Percentiles rank a stretch among this genome's conserved stretches.
Evolutionary conservation across 2,797 vertebrate species (phyloP).

Genomic region (Scolopax rusticola): DNA sequence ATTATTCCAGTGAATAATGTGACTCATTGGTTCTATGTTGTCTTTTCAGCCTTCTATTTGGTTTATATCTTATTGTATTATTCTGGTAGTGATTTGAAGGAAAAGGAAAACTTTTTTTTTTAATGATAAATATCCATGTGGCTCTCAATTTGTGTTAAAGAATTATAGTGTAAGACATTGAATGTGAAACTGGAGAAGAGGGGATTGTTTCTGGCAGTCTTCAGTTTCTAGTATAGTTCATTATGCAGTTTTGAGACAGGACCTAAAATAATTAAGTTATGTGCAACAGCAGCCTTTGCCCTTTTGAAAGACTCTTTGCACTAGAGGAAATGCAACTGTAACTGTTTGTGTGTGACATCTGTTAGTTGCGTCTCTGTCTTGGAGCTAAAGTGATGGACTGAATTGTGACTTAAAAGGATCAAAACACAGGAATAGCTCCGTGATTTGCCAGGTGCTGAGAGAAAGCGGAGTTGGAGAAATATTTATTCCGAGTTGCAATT

Average conservation of each 20-base stretch:
- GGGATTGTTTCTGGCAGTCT: neutral
- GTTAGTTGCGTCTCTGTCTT: neutral
- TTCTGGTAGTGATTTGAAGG: neutral
- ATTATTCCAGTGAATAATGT: neutral
- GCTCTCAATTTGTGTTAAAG: neutral
- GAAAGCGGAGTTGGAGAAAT: neutral
- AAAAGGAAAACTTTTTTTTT: neutral
- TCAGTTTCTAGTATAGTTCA: neutral
- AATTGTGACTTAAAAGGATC: neutral
- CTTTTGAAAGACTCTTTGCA: neutral
- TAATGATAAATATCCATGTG: neutral
- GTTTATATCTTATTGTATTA: neutral
- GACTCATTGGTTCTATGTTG: neutral
- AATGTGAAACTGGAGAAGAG: neutral
- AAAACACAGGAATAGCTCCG: neutral
- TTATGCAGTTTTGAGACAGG: neutral
- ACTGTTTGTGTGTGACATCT: neutral
- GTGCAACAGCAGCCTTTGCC: neutral
- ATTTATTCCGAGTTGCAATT: neutral
- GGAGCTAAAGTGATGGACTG: neutral
- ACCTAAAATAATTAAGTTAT: neutral
- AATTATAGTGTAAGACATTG: neutral
- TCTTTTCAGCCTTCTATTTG: neutral
- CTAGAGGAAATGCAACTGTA: neutral
- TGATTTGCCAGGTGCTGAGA: neutral